Evolutionary conservation across 2,797 vertebrate genomes (phyloP).

Genomic region (Typhlichthys eigenmanni): DNA sequence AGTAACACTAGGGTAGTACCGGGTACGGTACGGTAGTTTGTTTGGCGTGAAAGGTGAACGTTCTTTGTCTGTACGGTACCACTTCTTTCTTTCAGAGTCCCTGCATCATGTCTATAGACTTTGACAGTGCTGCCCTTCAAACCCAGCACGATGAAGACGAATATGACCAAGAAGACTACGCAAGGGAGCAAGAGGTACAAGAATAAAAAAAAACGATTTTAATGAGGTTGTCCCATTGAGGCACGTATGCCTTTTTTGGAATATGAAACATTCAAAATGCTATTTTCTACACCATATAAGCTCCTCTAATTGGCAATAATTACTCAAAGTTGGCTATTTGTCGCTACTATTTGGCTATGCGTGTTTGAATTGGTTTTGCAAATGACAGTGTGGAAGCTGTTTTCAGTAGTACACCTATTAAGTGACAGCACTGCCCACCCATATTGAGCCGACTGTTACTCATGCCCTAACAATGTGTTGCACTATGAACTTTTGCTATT

Average conservation of each 20-base stretch:
- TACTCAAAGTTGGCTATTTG: too few relatives aligned
- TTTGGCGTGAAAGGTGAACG: not conserved
- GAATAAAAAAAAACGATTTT: not conserved
- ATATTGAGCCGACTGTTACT: conserved; percentile 40
- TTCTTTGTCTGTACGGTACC: not conserved
- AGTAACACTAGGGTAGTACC: too few relatives aligned
- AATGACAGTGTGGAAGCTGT: not conserved
- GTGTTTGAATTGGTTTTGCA: not conserved
- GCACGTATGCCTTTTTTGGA: not conserved
- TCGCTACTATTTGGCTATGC: not conserved
- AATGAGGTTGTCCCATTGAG: not conserved
- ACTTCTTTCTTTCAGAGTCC: conserved; percentile 6
- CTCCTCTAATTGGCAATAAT: too few relatives aligned
- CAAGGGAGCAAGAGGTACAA: conserved; percentile 91
- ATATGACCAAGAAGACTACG: conserved; percentile 92
- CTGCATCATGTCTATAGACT: conserved; percentile 91
- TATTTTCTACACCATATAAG: too few relatives aligned
- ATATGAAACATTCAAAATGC: too few relatives aligned
- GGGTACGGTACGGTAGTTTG: not conserved
- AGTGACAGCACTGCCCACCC: conserved; percentile 31
- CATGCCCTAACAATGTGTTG: conserved; percentile 50
- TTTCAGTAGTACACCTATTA: not conserved
- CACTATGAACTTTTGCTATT: conserved; percentile 47
- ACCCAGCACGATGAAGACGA: conserved; percentile 92
- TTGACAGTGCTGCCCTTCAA: conserved; percentile 88